Evolutionary conservation across 2,888 invertebrate species (phyloP).

Genomic region (Leistus spinibarbis): DNA sequence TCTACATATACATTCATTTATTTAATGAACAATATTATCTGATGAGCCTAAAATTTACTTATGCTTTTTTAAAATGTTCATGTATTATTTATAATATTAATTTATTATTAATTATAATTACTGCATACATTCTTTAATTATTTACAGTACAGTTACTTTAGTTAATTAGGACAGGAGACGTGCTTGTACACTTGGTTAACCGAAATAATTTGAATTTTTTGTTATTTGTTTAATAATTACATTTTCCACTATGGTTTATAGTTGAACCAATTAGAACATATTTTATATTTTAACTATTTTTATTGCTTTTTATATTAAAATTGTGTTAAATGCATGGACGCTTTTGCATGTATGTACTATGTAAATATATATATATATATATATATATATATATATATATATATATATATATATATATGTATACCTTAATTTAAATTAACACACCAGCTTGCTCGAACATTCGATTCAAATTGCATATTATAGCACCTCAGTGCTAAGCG

Average conservation of each 20-base stretch:
- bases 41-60: too few species aligned
- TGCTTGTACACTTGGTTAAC: neutral
- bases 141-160: constrained; percentile 29
- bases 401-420: neutral
- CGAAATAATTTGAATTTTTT: neutral
- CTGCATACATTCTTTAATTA: constrained; percentile 9
- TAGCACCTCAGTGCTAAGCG: too few species aligned
- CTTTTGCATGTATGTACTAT: neutral
- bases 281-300: neutral
- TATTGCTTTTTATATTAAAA: neutral
- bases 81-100: neutral
- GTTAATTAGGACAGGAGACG: constrained; percentile 17
- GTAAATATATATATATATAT: neutral
- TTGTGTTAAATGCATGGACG: neutral
- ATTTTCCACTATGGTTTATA: neutral
- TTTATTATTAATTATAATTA: neutral
- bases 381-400: neutral
- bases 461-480: too few species aligned
- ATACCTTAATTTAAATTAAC: neutral
- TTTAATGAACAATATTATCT: too few species aligned
- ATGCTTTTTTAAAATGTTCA: neutral
- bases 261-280: neutral
- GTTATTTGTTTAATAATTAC: neutral
- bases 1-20: too few species aligned
- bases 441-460: neutral